Percentiles rank a stretch among this genome's conserved stretches.
Conservation (phyloP, 2,888 invertebrate genomes). For the Dicyrtoma fusca region DNA sequence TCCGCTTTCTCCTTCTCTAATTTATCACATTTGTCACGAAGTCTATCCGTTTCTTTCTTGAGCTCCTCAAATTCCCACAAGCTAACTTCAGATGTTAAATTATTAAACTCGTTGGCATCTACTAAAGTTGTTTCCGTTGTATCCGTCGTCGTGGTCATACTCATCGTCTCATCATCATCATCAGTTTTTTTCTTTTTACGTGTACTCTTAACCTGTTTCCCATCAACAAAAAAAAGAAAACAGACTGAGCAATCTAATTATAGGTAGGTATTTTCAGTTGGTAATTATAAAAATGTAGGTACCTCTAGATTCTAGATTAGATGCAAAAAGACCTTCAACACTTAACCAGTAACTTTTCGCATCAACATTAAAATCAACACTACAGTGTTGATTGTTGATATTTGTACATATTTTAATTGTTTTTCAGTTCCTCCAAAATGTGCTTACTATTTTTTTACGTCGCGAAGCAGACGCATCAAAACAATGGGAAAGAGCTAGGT, state of each 20-base stretch:
- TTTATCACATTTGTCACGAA: slow-evolving; percentile 67
- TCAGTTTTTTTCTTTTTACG: slow-evolving; percentile 57
- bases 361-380: no score
- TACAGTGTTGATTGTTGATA: no score
- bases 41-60: slow-evolving; percentile 53
- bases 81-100: slow-evolving; percentile 45
- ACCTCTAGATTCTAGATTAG: no score
- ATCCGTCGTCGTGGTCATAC: slow-evolving; percentile 62
- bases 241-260: not conserved
- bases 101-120: slow-evolving; percentile 58
- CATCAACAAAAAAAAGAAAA: not conserved
- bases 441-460: slow-evolving; percentile 42
- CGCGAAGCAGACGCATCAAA: slow-evolving; percentile 13
- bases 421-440: slow-evolving; percentile 10
- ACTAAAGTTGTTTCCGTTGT: slow-evolving; percentile 73
- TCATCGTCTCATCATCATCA: slow-evolving; percentile 65
- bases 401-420: no score
- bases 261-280: not conserved
- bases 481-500: not conserved
- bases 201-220: slow-evolving; percentile 54
- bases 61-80: slow-evolving; percentile 55
- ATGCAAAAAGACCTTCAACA: no score
- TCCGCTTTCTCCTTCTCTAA: slow-evolving; percentile 87
- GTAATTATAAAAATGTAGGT: no score
- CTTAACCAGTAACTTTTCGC: no score